Evolutionary conservation across 2,797 vertebrate species (phyloP), one percentile per base, ranked within the genome.

Genomic region (Pyrocephalus nanus): DNA sequence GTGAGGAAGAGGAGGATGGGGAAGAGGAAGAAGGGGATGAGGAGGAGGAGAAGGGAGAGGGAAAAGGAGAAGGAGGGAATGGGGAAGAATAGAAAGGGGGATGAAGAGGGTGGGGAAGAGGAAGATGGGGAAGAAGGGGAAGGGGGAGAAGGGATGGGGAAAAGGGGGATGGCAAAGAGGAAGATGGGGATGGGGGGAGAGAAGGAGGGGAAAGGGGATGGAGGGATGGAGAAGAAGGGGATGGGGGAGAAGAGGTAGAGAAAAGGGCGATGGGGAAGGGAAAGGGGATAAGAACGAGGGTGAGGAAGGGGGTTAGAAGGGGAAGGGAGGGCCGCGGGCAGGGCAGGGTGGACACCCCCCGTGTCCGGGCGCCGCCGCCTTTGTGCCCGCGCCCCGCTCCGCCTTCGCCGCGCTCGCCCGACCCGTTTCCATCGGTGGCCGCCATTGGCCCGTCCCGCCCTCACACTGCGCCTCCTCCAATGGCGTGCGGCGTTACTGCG

Each of bases 401-500:
- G 13, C 82, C 64, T 73, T 90, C 85, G 65, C 86, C 81, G 57
- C 61, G 30, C 82, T 81, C 85, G 57, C 90, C 90, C 86, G 72
- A 93, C 84, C 89, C 64, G 72, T 88, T 91, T 92, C 93, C 91
- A 93, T 94, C 80, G 84, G 70, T 66, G 38, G 26, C 34, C 6
- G 60, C 57, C 38, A 96, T 97, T 97, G 97, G 98, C 34, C 20
- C 32, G n/a, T 8, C 14, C 50, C 40, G 42, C 47, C 79, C 85
- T 75, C n/a, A 65, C 34, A 38, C n/a, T 8, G 6, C 30, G 3
- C 38, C 12, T 18, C 11, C 48, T 11, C 98, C 98, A 98, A 98
- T 98, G 42, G 61, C 6, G 45, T 29, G 19, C 65, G 65, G 64
- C 65, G 96, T 97, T 98, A 98, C 97, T 98, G 97, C 97, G 97